phyloP scores from a whole-genome alignment of 1,140 invertebrate genomes.

The Meloidogyne exigua region DNA sequence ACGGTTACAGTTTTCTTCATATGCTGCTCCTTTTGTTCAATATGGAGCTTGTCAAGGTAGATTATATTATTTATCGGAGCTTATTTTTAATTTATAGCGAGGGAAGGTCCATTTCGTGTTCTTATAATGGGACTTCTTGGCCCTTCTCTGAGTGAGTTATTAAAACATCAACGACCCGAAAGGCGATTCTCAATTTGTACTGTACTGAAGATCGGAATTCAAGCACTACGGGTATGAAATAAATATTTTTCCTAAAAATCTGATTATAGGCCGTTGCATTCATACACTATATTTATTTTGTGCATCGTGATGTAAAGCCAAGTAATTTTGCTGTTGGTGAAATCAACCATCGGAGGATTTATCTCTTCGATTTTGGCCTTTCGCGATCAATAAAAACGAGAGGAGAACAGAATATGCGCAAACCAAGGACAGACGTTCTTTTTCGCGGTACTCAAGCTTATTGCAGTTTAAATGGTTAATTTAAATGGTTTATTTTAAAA shows the following conservation, averaged over 20 bases:
- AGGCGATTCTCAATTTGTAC: neutral
- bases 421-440: neutral
- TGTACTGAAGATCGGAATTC: neutral
- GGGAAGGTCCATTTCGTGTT: neutral
- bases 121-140: conserved; percentile 3
- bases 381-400: neutral
- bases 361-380: neutral
- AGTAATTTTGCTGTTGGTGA: neutral
- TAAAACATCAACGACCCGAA: neutral
- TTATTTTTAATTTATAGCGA: neutral
- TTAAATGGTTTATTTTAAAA: neutral
- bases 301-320: neutral
- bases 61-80: neutral
- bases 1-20: neutral
- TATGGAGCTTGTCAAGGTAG: neutral
- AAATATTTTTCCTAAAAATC: neutral
- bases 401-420: neutral
- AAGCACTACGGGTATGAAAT: neutral
- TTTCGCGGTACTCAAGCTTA: neutral
- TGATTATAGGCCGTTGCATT: neutral
- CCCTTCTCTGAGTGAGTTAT: neutral
- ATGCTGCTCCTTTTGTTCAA: neutral
- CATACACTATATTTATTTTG: neutral
- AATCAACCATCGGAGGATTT: neutral
- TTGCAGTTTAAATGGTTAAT: neutral